Conservation (phyloP, 1,140 invertebrate species). For the Drosophila leontia region DNA sequence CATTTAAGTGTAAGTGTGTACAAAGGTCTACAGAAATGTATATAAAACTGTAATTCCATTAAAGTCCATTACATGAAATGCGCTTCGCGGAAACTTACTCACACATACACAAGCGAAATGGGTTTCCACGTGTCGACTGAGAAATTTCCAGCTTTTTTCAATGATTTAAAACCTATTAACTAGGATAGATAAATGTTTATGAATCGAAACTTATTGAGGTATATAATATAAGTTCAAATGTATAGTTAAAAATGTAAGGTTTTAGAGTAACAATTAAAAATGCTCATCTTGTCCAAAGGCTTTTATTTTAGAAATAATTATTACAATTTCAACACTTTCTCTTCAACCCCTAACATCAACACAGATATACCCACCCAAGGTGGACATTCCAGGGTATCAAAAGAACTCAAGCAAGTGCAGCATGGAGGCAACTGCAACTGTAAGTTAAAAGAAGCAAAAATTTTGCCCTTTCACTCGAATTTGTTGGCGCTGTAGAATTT, state of each 20-base stretch:
- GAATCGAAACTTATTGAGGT: neutral
- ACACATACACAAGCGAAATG: slow-evolving; percentile 10
- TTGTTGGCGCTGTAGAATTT: slow-evolving; percentile 35
- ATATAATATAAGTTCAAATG: neutral
- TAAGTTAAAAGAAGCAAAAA: slow-evolving; percentile 54
- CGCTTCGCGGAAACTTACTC: slow-evolving; percentile 44
- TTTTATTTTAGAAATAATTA: neutral
- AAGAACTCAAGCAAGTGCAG: slow-evolving; percentile 35
- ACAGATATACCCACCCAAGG: neutral
- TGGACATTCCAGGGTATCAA: neutral
- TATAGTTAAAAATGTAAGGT: no score
- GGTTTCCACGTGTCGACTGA: neutral
- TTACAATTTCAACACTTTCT: neutral
- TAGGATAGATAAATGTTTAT: no score
- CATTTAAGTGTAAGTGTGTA: slow-evolving; percentile 25
- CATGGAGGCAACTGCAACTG: slow-evolving; percentile 41
- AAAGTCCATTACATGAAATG: slow-evolving; percentile 80
- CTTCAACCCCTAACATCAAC: neutral
- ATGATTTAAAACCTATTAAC: neutral
- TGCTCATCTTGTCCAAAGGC: no score
- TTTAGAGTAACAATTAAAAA: no score
- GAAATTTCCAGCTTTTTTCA: neutral
- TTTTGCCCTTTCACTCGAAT: slow-evolving; percentile 57
- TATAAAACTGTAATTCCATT: slow-evolving; percentile 83
- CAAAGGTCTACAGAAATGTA: slow-evolving; percentile 45